These are phyloP conservation scores for Clytia hemisphaerica DNA, from an alignment of 30 jellyfish, hydroid and myxozoan genomes.

Conservation along the genomic window DNA sequence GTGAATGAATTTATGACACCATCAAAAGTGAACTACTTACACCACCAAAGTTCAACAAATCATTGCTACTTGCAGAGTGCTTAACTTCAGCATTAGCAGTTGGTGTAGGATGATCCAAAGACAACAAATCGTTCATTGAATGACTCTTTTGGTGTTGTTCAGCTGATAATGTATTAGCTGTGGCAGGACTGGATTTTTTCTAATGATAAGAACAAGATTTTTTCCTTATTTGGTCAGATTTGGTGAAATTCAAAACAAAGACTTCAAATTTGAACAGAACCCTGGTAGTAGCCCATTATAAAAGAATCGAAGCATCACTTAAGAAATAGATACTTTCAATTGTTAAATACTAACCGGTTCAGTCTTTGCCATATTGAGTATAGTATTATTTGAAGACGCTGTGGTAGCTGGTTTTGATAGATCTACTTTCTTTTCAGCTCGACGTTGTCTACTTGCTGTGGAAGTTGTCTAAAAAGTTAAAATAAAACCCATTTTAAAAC, in stretches of 20 bases:
- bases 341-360: not conserved
- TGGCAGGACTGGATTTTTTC: not conserved
- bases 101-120: conserved; percentile 18
- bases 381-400: conserved; percentile 22
- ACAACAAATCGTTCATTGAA: conserved; percentile 19
- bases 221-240: too few relatives aligned
- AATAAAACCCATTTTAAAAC: too few relatives aligned
- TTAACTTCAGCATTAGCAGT: conserved; percentile 12
- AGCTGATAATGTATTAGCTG: not conserved
- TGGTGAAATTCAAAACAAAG: too few relatives aligned
- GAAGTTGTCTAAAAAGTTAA: too few relatives aligned
- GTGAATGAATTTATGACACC: not conserved
- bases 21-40: conserved; percentile 1
- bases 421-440: conserved; percentile 27
- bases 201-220: not conserved
- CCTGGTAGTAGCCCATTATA: too few relatives aligned
- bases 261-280: too few relatives aligned
- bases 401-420: not conserved
- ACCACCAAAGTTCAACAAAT: conserved; percentile 24
- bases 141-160: conserved; percentile 11
- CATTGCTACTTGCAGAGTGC: conserved; percentile 25
- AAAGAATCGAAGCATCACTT: not conserved
- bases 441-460: too few relatives aligned
- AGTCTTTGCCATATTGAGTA: conserved; percentile 15
- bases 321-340: not conserved